phyloP scores from a whole-genome alignment of 2,797 vertebrate genomes.

The Cossypha heuglini region DNA sequence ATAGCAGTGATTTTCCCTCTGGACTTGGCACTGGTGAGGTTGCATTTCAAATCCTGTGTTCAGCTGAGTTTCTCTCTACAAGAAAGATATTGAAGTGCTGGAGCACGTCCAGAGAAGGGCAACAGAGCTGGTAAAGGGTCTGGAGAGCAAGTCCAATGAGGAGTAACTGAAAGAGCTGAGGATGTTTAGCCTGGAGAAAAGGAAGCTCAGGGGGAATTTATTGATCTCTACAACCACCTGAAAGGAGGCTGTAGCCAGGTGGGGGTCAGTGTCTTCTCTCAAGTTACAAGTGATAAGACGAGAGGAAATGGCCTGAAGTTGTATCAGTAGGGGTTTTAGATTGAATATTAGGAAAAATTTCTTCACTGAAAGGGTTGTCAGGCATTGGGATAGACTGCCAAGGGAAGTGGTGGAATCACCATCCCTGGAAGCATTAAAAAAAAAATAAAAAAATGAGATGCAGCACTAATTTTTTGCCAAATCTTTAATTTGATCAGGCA shows the following conservation, averaged over 20 bases:
- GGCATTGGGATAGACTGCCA: not conserved
- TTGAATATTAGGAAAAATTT: not conserved
- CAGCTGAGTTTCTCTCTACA: too few species aligned
- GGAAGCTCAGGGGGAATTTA: not conserved
- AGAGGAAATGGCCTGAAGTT: not conserved
- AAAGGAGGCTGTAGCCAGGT: not conserved
- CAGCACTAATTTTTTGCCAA: not conserved
- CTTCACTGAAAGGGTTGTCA: not conserved
- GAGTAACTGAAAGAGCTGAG: not conserved
- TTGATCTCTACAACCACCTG: not conserved
- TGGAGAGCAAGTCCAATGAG: not conserved
- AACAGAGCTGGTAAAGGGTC: not conserved
- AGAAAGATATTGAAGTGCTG: not conserved
- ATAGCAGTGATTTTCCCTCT: not conserved
- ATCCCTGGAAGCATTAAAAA: not conserved
- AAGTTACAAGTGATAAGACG: accelerated
- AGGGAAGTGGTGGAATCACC: not conserved
- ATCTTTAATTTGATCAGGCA: constrained; percentile 45
- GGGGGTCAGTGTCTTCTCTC: not conserved
- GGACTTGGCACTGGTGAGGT: too few species aligned
- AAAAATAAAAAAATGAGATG: not conserved
- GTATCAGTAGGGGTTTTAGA: not conserved
- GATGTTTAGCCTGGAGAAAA: not conserved
- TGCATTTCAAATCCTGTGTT: not conserved
- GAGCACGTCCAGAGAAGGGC: not conserved